Evolutionary conservation across 2,888 invertebrate genomes (phyloP).

Genomic region (Tinea semifulvella): DNA sequence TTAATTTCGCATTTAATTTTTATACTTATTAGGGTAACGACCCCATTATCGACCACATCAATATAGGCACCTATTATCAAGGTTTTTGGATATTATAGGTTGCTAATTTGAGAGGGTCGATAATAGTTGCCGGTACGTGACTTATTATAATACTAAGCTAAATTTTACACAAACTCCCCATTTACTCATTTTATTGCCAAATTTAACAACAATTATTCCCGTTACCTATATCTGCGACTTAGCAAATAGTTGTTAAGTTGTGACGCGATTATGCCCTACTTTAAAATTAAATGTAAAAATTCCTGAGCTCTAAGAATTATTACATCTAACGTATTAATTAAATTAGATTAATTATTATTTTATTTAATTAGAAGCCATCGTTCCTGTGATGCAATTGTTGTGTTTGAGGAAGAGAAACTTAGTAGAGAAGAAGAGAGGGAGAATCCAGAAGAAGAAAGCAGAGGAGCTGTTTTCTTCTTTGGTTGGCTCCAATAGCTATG

Average conservation of each 20-base stretch:
- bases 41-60: no score
- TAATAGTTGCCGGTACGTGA: no score
- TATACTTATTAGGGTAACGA: no score
- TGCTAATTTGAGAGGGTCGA: no score
- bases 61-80: no score
- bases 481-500: background rate
- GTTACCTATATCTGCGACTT: slow-evolving; percentile 38
- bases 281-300: slow-evolving; percentile 46
- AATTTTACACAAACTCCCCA: slow-evolving; percentile 33
- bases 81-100: no score
- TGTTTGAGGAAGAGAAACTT: background rate
- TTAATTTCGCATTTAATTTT: slow-evolving; percentile 41
- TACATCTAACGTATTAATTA: slow-evolving; percentile 35
- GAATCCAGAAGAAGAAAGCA: background rate
- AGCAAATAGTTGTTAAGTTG: slow-evolving; percentile 61
- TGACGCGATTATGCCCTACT: slow-evolving; percentile 57
- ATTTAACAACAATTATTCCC: slow-evolving; percentile 32
- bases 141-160: slow-evolving; percentile 36
- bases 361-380: background rate
- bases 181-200: slow-evolving; percentile 54
- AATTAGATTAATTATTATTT: slow-evolving; percentile 9
- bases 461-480: background rate
- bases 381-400: background rate
- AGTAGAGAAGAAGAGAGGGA: background rate
- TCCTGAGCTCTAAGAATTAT: slow-evolving; percentile 59